Percentiles rank a stretch among this genome's conserved stretches.
phyloP scores from a whole-genome alignment of 1,140 invertebrate species.

The Cydia fagiglandana region DNA sequence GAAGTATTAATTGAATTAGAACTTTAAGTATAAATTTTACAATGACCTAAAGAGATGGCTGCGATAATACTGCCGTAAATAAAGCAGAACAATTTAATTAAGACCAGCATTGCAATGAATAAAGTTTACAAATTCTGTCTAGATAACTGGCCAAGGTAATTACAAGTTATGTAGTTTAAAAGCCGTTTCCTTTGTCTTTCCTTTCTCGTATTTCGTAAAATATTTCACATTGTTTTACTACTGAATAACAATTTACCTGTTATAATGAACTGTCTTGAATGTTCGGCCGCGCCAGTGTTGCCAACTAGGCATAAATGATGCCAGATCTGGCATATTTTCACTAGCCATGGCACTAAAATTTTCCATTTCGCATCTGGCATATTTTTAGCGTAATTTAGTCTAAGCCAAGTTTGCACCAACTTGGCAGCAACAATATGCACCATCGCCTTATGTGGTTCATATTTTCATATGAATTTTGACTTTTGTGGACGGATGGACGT shows the following conservation, averaged over 20 bases:
- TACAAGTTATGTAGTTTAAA: constrained; percentile 29
- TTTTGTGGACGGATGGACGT: too few species aligned
- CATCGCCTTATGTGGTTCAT: too few species aligned
- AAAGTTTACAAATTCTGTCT: neutral
- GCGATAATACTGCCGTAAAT: neutral
- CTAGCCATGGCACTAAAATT: too few species aligned
- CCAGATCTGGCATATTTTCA: too few species aligned
- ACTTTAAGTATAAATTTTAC: neutral
- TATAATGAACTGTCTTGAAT: constrained; percentile 29
- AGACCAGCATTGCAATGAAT: constrained; percentile 9
- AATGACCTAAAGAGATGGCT: neutral
- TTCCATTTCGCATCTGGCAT: too few species aligned
- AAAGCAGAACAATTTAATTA: neutral
- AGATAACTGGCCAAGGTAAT: constrained; percentile 29
- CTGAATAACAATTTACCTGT: constrained; percentile 24
- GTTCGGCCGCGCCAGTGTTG: neutral
- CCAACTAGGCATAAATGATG: too few species aligned
- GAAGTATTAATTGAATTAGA: neutral
- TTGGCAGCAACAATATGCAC: too few species aligned
- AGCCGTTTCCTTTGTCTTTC: constrained; percentile 26
- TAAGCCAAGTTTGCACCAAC: too few species aligned
- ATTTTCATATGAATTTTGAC: too few species aligned
- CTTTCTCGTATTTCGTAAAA: constrained; percentile 20
- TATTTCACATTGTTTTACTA: constrained; percentile 30
- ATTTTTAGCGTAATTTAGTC: too few species aligned